Evolutionary conservation across 2,797 vertebrate genomes (phyloP).

Genomic region (Amblyraja radiata): DNA sequence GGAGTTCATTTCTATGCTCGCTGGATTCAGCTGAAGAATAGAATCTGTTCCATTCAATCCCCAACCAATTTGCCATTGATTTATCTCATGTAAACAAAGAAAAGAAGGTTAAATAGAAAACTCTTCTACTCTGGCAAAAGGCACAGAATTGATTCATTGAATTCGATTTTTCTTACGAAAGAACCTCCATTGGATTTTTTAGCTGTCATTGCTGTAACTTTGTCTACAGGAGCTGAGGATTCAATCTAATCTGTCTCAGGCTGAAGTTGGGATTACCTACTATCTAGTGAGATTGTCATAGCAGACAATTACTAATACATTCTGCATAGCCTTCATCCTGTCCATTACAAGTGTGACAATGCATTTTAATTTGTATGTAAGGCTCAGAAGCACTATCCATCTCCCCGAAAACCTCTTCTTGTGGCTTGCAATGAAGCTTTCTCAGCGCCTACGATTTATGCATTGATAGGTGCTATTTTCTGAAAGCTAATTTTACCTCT

Average conservation of each 20-base stretch:
- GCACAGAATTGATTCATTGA: slow-evolving; percentile 23
- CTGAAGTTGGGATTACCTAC: slow-evolving; percentile 3
- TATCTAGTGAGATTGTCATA: background rate
- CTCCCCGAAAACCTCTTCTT: background rate
- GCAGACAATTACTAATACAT: background rate
- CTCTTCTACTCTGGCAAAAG: background rate
- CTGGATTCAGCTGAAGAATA: background rate
- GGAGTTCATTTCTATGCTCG: background rate
- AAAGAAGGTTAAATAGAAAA: background rate
- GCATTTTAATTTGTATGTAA: slow-evolving; percentile 24
- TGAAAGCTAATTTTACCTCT: background rate
- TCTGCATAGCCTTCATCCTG: slow-evolving; percentile 1
- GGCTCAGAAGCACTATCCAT: slow-evolving; percentile 15
- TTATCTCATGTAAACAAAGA: slow-evolving; percentile 30
- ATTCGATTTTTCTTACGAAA: background rate
- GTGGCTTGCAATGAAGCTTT: slow-evolving; percentile 14
- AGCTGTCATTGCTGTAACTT: slow-evolving; percentile 13
- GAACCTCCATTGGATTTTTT: background rate
- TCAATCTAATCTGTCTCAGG: slow-evolving; percentile 16
- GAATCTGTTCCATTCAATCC: background rate
- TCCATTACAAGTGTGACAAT: slow-evolving; percentile 26
- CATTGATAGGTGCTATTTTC: slow-evolving; percentile 20
- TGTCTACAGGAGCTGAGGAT: background rate
- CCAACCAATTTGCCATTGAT: slow-evolving; percentile 21
- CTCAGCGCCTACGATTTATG: background rate